Evolutionary conservation across 2,113 vertebrate species (phyloP).

Genomic region (Perca schrenkii): DNA sequence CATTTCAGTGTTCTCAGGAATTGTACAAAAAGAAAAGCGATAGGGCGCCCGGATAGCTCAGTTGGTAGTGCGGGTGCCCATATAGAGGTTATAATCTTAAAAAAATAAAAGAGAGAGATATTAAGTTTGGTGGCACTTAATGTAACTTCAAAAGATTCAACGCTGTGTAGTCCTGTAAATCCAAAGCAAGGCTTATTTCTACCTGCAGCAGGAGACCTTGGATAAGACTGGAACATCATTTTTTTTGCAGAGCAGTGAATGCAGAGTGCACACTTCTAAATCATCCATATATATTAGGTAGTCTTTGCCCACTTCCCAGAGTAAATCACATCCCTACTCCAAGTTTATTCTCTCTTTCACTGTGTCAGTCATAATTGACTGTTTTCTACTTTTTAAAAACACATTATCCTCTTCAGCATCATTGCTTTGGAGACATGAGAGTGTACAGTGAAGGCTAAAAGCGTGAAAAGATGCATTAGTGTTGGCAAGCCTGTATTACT

Average conservation of each 20-base stretch:
- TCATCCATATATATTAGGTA: conserved; percentile 23
- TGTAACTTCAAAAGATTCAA: conserved; percentile 1
- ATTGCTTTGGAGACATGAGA: conserved; percentile 10
- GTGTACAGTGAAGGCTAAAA: conserved; percentile 8
- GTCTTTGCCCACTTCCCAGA: not conserved
- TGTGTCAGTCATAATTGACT: conserved; percentile 1
- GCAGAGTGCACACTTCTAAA: conserved; percentile 7
- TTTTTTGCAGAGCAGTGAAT: conserved; percentile 17
- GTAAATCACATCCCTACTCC: conserved; percentile 1
- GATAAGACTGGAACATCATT: conserved; percentile 9
- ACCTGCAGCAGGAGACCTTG: not conserved
- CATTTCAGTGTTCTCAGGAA: not conserved
- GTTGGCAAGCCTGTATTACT: not conserved
- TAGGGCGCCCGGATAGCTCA: too few relatives aligned
- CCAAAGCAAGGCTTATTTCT: conserved; percentile 8
- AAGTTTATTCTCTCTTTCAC: not conserved
- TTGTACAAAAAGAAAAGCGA: not conserved
- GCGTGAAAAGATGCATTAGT: conserved; percentile 12
- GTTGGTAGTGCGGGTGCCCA: too few relatives aligned
- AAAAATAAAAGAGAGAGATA: too few relatives aligned
- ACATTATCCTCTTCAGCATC: not conserved
- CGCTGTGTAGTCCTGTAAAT: not conserved
- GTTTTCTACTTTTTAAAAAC: not conserved
- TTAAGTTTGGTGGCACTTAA: not conserved
- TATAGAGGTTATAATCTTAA: too few relatives aligned